A percentile compares a stretch with the other conserved stretches of the same genome.
phyloP scores from a whole-genome alignment of 2,888 invertebrate species.

The Plusia festucae region DNA sequence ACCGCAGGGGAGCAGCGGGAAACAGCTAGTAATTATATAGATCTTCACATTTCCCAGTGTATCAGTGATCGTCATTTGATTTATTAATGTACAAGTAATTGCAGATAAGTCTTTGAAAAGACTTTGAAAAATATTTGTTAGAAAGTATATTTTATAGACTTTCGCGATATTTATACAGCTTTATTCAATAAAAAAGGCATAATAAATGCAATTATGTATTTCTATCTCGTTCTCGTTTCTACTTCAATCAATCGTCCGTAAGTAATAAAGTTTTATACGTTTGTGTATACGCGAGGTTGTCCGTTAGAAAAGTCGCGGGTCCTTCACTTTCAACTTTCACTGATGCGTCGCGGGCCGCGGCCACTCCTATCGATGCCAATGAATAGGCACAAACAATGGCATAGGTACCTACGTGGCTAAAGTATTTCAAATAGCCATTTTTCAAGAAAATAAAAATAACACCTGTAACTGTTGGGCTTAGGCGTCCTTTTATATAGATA shows the following conservation, averaged over 20 bases:
- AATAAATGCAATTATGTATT: background rate
- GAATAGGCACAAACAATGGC: constrained; percentile 45
- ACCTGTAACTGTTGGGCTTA: too few species aligned
- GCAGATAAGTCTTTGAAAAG: too few species aligned
- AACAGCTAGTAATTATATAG: too few species aligned
- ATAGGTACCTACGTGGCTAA: constrained; percentile 1
- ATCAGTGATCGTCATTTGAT: background rate
- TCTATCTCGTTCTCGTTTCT: background rate
- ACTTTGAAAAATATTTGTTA: background rate
- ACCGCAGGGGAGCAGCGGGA: too few species aligned
- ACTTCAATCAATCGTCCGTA: constrained; percentile 1
- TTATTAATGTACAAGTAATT: background rate
- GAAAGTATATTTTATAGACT: background rate
- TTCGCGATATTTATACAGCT: background rate
- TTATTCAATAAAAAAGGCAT: background rate
- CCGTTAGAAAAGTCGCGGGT: constrained; percentile 69
- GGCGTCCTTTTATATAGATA: too few species aligned
- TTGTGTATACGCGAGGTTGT: constrained; percentile 49
- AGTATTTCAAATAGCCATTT: too few species aligned
- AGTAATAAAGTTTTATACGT: background rate
- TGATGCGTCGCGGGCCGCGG: constrained; percentile 56
- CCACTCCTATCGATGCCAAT: constrained; percentile 55
- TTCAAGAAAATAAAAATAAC: too few species aligned
- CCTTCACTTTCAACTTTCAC: constrained; percentile 84
- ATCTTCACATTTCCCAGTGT: background rate